phyloP scores from a whole-genome alignment of 2,113 vertebrate genomes.

The Heloderma charlesbogerti region DNA sequence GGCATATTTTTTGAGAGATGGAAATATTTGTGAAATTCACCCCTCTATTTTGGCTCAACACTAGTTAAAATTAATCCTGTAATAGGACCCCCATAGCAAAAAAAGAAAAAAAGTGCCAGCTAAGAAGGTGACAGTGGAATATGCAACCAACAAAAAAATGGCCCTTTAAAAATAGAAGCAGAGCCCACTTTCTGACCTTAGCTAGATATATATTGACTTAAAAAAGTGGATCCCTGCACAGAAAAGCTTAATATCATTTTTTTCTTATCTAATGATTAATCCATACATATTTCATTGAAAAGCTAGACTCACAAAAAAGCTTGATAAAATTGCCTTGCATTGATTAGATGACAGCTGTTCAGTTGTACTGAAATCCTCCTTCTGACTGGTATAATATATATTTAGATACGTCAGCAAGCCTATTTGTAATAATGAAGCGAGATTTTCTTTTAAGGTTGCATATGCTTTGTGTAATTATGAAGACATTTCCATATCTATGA shows the following conservation, averaged over 20 bases:
- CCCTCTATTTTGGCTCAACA: neutral
- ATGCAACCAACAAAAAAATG: neutral
- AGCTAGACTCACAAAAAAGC: neutral
- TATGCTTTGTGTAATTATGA: slow-evolving; percentile 12
- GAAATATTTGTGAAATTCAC: neutral
- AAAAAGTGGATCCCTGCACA: neutral
- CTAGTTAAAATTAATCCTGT: neutral
- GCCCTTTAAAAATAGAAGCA: neutral
- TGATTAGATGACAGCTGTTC: slow-evolving; percentile 9
- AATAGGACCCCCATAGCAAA: neutral
- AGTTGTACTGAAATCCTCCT: neutral
- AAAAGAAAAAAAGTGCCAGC: neutral
- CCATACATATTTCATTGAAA: slow-evolving; percentile 27
- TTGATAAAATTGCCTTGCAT: neutral
- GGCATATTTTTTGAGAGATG: neutral
- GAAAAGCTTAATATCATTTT: slow-evolving; percentile 17
- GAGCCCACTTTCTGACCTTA: neutral
- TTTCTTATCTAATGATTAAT: slow-evolving; percentile 39
- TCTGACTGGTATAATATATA: neutral
- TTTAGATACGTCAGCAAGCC: slow-evolving; percentile 24
- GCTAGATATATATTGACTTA: slow-evolving; percentile 12
- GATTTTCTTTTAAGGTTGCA: neutral
- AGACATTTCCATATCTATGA: slow-evolving; percentile 13
- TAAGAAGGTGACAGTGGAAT: neutral
- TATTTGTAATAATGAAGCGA: neutral